phyloP scores from a whole-genome alignment of 2,113 vertebrate genomes.

The Cisticola juncidis region DNA sequence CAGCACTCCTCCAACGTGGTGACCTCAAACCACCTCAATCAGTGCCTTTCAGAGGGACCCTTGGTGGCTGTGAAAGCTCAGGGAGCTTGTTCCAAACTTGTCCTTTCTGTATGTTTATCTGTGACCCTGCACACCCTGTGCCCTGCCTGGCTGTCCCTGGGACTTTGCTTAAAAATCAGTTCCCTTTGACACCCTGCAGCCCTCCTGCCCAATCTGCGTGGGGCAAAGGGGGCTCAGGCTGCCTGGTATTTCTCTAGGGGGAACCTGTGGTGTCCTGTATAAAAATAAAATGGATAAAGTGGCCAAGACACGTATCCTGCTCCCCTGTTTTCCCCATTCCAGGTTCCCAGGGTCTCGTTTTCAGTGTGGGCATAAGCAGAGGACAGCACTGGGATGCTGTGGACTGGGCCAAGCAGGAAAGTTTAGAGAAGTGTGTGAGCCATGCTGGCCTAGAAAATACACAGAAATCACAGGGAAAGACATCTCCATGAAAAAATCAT shows the following conservation, averaged over 20 bases:
- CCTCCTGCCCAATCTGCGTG: background rate
- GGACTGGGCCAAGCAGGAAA: background rate
- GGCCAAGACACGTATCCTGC: accelerated
- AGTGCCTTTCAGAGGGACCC: background rate
- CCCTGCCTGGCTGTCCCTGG: background rate
- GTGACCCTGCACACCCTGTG: background rate
- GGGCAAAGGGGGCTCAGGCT: background rate
- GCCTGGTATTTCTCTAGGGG: background rate
- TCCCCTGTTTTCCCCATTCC: background rate
- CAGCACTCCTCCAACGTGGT: background rate
- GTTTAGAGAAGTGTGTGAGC: background rate
- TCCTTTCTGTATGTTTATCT: background rate
- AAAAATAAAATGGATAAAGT: background rate
- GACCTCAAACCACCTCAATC: background rate
- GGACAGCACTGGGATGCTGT: background rate
- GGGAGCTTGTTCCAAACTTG: background rate
- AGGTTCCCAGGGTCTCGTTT: accelerated
- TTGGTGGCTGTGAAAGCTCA: background rate
- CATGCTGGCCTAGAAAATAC: background rate
- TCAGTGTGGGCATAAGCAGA: background rate
- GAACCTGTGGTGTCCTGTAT: accelerated
- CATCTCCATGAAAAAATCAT: background rate
- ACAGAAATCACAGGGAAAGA: background rate
- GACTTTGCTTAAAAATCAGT: background rate
- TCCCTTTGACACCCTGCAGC: background rate